phyloP scores from a whole-genome alignment of 2,888 invertebrate species.

The Melangyna quadrimaculata region DNA sequence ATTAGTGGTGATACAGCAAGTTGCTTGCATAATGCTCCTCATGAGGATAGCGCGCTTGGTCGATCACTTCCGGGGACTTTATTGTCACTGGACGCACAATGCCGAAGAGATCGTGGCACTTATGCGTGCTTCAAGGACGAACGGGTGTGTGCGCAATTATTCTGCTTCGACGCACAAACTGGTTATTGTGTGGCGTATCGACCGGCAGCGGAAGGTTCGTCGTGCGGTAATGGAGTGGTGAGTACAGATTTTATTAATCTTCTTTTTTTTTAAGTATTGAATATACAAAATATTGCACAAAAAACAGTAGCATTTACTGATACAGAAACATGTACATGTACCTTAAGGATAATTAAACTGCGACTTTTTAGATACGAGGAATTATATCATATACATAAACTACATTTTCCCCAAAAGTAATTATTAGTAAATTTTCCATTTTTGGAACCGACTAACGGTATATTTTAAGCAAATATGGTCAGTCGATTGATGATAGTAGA shows the following conservation, averaged over 20 bases:
- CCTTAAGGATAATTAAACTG: too few species aligned
- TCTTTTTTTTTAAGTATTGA: too few species aligned
- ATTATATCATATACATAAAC: too few species aligned
- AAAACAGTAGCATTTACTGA: too few species aligned
- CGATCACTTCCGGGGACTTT: constrained; percentile 94
- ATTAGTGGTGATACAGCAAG: constrained; percentile 95
- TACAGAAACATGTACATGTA: too few species aligned
- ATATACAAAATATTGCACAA: too few species aligned
- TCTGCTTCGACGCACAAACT: constrained; percentile 96
- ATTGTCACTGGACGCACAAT: constrained; percentile 94
- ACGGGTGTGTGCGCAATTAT: constrained; percentile 95
- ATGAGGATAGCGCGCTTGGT: constrained; percentile 94
- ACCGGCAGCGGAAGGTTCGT: constrained; percentile 96
- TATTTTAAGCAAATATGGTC: too few species aligned
- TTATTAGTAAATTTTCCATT: too few species aligned
- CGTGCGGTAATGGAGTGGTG: constrained; percentile 96
- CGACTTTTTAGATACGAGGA: too few species aligned
- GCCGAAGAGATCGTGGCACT: constrained; percentile 95
- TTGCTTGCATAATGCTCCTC: constrained; percentile 95
- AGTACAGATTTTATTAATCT: constrained; percentile 71
- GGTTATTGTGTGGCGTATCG: constrained; percentile 97
- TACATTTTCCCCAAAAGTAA: too few species aligned
- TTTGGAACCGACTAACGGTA: too few species aligned
- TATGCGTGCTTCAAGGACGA: constrained; percentile 94
- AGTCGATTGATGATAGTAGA: too few species aligned